Evolutionary conservation across 2,888 invertebrate species (phyloP), one percentile per base, ranked within the genome.

Genomic region (Drosophila gaucha): DNA sequence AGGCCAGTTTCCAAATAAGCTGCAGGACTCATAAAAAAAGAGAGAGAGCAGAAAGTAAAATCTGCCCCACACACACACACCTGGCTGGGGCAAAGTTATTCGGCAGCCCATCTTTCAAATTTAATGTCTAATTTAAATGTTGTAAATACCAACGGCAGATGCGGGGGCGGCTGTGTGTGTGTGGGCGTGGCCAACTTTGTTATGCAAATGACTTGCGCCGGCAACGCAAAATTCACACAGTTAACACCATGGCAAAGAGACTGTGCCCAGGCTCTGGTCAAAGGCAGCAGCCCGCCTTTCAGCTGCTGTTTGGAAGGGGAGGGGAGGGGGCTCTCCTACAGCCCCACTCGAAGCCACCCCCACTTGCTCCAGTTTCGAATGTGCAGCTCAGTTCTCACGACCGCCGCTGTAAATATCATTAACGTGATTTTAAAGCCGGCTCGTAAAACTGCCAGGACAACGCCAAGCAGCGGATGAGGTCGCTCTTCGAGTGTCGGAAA

Each of bases 61-160:
- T 30, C 46, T 20, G 18, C 6, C 18, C 44, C 36, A 46, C 16
- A 50, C 20, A 46, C 20, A 54, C 46, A 65, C 64, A 80, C 80
- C 83, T 83, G 80, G 50, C 50, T 38, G 14, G 52, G 59, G n/a
- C 50, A 52, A 80, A 80, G 74, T 80, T 78, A 64, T 77, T 67
- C 57, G 78, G 71, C 86, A 84, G 86, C 78, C 77, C 85, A 85
- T 85, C 86, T 73, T 74, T 84, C 84, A 86, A 86, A 84, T 86
- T 85, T 85, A 84, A 86, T 85, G 84, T 84, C 86, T 85, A 82
- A 84, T 86, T 85, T 85, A 80, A 85, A 84, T 84, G 82, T 82
- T 84, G 82, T 84, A 86, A 84, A 82, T 86, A 74, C 63, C 70
- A 78, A 43, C 72, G 31, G 67, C 26, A 44, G 24, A 18, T 39